phyloP scores from a whole-genome alignment of 2,888 invertebrate species.

The Sipha maydis region DNA sequence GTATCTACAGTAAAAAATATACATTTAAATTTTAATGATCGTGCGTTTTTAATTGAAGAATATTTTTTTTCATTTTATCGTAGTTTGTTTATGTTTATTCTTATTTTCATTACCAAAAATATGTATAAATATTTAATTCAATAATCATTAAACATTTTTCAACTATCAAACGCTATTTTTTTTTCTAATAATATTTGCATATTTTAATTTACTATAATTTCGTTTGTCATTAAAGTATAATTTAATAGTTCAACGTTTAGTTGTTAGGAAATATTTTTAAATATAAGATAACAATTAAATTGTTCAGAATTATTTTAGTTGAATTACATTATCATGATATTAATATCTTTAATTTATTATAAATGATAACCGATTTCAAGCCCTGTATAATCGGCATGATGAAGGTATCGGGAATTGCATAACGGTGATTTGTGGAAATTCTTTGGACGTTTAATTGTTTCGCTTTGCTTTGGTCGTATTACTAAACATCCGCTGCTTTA shows the following conservation, averaged over 20 bases:
- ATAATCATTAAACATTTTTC: too few relatives aligned
- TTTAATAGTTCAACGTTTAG: too few relatives aligned
- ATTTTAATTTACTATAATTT: too few relatives aligned
- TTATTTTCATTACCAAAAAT: slow-evolving; percentile 7
- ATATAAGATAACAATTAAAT: too few relatives aligned
- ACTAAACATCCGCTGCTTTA: slow-evolving; percentile 36
- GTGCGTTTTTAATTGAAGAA: background rate
- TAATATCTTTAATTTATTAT: too few relatives aligned
- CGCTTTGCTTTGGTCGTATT: slow-evolving; percentile 42
- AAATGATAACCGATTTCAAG: slow-evolving; percentile 11
- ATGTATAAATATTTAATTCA: background rate
- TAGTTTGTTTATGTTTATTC: background rate
- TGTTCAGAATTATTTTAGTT: too few relatives aligned
- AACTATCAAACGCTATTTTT: too few relatives aligned
- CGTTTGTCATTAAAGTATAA: too few relatives aligned
- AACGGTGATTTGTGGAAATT: background rate
- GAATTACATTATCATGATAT: too few relatives aligned
- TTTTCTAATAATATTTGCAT: too few relatives aligned
- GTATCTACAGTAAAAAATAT: background rate
- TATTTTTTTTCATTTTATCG: background rate
- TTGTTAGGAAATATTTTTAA: too few relatives aligned
- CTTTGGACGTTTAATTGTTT: slow-evolving; percentile 21
- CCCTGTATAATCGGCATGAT: slow-evolving; percentile 28
- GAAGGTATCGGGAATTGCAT: slow-evolving; percentile 30
- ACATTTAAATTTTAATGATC: too few relatives aligned